These are phyloP conservation scores for Theocolax elegans DNA, from an alignment of 1,140 invertebrate genomes.

Conservation along the genomic window DNA sequence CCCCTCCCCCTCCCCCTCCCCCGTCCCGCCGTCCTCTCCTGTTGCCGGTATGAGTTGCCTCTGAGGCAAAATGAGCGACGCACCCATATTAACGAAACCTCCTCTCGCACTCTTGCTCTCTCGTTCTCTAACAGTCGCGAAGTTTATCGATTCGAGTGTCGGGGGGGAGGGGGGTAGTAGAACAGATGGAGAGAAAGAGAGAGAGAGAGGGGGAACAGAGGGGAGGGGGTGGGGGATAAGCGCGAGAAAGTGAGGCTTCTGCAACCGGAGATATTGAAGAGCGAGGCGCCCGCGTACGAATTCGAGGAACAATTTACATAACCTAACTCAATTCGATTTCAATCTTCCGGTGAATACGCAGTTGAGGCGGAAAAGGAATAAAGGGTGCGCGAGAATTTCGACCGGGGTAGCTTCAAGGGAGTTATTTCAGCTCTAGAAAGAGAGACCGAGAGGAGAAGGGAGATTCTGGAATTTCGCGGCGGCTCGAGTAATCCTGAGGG, in stretches of 20 bases:
- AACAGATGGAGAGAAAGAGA: neutral
- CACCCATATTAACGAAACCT: neutral
- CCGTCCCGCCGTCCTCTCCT: too few species aligned
- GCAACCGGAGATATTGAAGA: slow-evolving; percentile 43
- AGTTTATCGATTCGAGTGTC: slow-evolving; percentile 43
- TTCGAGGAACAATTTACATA: slow-evolving; percentile 49
- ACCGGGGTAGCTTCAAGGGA: neutral
- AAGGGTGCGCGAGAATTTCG: slow-evolving; percentile 17
- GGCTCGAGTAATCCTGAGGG: neutral
- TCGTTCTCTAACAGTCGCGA: too few species aligned
- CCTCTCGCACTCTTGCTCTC: too few species aligned
- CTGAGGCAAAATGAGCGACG: slow-evolving; percentile 9
- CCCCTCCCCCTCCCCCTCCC: too few species aligned
- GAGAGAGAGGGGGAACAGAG: neutral
- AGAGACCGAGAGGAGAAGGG: neutral
- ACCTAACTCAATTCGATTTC: slow-evolving; percentile 50
- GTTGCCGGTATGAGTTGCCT: too few species aligned
- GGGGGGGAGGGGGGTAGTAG: slow-evolving; percentile 12
- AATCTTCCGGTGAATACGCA: slow-evolving; percentile 44
- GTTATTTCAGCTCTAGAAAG: neutral
- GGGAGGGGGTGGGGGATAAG: neutral
- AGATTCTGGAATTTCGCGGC: slow-evolving; percentile 18
- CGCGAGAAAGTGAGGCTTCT: too few species aligned
- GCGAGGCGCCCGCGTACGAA: slow-evolving; percentile 39
- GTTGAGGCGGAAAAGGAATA: slow-evolving; percentile 31